phyloP scores from a whole-genome alignment of 2,113 vertebrate genomes.

The Esox niger region DNA sequence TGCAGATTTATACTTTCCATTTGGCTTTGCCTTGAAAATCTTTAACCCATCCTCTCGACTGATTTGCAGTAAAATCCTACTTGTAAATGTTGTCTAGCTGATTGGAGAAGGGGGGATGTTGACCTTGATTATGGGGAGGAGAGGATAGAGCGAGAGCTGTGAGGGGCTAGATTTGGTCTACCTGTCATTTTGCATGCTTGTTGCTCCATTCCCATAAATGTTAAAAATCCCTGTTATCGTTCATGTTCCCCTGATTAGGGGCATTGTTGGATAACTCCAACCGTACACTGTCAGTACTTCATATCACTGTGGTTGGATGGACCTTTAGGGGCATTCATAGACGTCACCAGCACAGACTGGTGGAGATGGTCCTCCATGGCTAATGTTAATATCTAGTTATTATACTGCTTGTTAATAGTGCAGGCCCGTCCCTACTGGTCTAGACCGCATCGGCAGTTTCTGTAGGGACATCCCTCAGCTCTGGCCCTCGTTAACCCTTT shows the following conservation, averaged over 20 bases:
- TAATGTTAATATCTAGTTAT: background rate
- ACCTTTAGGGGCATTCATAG: background rate
- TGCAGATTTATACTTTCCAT: slow-evolving; percentile 29
- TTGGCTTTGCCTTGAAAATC: slow-evolving; percentile 18
- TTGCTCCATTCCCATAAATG: slow-evolving; percentile 17
- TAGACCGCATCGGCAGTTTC: slow-evolving; percentile 4
- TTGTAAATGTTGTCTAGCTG: background rate
- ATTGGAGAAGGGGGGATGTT: slow-evolving; percentile 9
- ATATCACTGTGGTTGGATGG: background rate
- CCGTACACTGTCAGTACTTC: background rate
- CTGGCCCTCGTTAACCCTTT: slow-evolving; percentile 44
- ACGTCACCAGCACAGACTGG: no score
- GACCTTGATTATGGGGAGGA: slow-evolving; percentile 13
- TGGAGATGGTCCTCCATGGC: slow-evolving; percentile 37
- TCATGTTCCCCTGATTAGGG: slow-evolving; percentile 26
- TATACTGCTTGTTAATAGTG: no score
- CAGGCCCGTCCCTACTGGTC: slow-evolving; percentile 34
- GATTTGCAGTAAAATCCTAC: slow-evolving; percentile 15
- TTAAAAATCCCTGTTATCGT: slow-evolving; percentile 14
- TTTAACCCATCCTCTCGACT: slow-evolving; percentile 21
- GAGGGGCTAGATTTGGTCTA: slow-evolving; percentile 12
- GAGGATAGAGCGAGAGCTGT: slow-evolving; percentile 4
- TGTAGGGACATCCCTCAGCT: background rate
- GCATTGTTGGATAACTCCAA: background rate
- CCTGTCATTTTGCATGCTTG: slow-evolving; percentile 60